These are phyloP conservation scores for Oscheius sp. DNA, from an alignment of 2,888 invertebrate genomes.

Conservation along the genomic window DNA sequence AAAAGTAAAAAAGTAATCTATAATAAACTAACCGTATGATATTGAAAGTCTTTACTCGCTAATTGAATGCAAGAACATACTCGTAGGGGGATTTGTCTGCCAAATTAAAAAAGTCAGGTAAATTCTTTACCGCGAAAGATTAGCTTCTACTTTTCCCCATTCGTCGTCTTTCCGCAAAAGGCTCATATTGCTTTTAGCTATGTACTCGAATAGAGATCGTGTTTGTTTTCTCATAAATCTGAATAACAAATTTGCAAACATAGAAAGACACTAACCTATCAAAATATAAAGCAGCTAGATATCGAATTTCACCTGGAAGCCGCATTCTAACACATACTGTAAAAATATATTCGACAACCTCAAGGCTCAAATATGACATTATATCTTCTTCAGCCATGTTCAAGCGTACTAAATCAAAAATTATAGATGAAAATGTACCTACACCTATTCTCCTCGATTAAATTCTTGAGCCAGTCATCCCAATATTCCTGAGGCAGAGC, in stretches of 20 bases:
- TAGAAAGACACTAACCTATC: constrained; percentile 44
- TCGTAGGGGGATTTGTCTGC: constrained; percentile 71
- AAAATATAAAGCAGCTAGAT: constrained; percentile 56
- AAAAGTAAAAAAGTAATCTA: constrained; percentile 1
- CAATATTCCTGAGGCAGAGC: constrained; percentile 31
- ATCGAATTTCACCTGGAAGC: constrained; percentile 63
- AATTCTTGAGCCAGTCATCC: constrained; percentile 41
- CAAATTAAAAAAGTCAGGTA: constrained; percentile 35
- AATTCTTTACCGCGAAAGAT: background rate
- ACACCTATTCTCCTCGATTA: constrained; percentile 39
- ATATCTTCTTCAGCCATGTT: constrained; percentile 28
- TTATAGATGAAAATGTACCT: background rate
- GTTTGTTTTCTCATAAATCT: constrained; percentile 56
- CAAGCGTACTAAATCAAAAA: background rate
- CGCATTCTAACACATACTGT: constrained; percentile 65
- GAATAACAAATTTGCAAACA: constrained; percentile 19
- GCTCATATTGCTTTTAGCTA: constrained; percentile 30
- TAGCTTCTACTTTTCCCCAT: background rate
- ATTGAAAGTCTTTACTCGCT: constrained; percentile 72
- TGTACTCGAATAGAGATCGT: constrained; percentile 35
- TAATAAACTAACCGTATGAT: constrained; percentile 69
- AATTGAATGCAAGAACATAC: constrained; percentile 72
- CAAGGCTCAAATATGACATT: constrained; percentile 50
- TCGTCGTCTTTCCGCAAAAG: background rate
- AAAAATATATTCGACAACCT: constrained; percentile 61